phyloP scores from a whole-genome alignment of 2,888 invertebrate species.

The Steinernema hermaphroditum region DNA sequence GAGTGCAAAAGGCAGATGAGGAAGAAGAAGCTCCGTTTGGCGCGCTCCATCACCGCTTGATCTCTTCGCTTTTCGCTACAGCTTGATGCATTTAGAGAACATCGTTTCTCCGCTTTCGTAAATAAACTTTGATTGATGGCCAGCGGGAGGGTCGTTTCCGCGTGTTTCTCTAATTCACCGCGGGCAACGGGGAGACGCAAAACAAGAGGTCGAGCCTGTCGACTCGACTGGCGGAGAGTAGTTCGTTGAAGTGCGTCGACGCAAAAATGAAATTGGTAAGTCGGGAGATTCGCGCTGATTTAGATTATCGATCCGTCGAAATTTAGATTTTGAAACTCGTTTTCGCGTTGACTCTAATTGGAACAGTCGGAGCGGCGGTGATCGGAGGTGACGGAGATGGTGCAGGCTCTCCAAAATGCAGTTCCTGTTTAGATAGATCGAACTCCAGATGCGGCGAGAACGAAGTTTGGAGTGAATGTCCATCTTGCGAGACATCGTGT shows the following conservation, averaged over 20 bases:
- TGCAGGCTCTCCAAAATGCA: too few species aligned
- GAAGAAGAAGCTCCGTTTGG: slow-evolving; percentile 5
- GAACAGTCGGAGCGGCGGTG: neutral
- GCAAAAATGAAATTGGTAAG: slow-evolving; percentile 2
- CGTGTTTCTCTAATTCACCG: neutral
- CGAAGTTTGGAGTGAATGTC: slow-evolving; percentile 14
- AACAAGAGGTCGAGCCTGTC: neutral
- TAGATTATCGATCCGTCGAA: neutral
- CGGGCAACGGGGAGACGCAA: neutral
- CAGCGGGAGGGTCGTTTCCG: too few species aligned
- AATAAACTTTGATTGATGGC: too few species aligned
- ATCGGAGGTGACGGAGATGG: neutral
- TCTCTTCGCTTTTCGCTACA: neutral
- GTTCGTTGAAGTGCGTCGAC: neutral
- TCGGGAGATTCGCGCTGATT: neutral
- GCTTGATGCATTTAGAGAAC: neutral
- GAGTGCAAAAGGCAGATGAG: neutral
- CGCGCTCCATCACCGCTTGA: neutral
- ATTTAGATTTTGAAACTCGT: neutral
- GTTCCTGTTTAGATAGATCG: neutral
- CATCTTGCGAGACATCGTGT: neutral
- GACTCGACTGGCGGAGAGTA: neutral
- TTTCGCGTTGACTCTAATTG: neutral
- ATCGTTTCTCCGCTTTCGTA: too few species aligned
- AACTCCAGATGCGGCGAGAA: neutral